Evolutionary conservation across 2,888 invertebrate genomes (phyloP), one percentile per base, ranked within the genome.

Genomic region (Cheilosia pagana): DNA sequence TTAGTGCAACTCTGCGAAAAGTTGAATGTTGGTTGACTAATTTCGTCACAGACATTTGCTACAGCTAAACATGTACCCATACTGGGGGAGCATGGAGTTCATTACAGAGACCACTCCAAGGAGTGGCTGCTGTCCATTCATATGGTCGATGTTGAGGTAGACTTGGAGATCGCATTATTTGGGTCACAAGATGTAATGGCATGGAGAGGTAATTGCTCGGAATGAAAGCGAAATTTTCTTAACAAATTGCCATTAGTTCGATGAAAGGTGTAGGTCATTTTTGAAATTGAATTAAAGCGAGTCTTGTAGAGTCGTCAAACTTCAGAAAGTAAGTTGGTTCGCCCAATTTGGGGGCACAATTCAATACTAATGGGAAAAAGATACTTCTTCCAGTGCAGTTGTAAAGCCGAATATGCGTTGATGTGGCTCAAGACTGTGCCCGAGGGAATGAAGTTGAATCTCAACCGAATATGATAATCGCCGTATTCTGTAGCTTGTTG

Each of bases 1-100:
- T 82, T 68, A 70, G 82, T 82, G 83, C 79, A 79, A 68, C 74
- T 83, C 78, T 78, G 78, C 74, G 83, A 83, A 83, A 75, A 75
- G 63, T 35, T 72, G 82, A 83, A 83, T 83, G 72, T 63, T 63
- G 63, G 78, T 83, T 83, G 83, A 65, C 68, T 83, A 74, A 75
- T 83, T 83, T 83, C 79, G 74, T 74, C 83, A 83, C 63, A 74
- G 68, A 57, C 78, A 83, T 83, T 83, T 74, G 57, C 65, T 79
- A 74, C 57, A 74, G 67, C 62, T 62, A 50, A 12, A 45, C 43
- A 35, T 10, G 35, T 35, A 35, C 3, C 12, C 35, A 10, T 35
- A 45, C 16, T 55, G 76, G 77, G 62, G 48, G 77, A 65, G 39
- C 52, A 39, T 35, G 59, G 10, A 35, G 35, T 35, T 35, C 3